Base-by-base conservation (phyloP, 2,888 invertebrate species). In the Gerris lacustris region DNA sequence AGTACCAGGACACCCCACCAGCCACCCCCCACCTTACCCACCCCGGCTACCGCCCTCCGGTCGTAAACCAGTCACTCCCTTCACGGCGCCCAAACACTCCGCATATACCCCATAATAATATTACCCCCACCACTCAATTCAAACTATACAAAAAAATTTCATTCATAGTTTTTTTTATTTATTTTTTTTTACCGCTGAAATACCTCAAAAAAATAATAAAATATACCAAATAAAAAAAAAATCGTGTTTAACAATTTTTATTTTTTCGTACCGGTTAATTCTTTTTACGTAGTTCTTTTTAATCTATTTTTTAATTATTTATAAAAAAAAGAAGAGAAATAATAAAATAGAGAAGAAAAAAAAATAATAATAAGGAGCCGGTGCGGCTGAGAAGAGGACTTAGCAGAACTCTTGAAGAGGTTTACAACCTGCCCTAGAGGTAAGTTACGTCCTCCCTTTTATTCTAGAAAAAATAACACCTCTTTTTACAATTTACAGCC, bases 41-140 rank as follows among this genome's bases (percentile, higher is more conserved):
- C 9, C 11, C 64, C 64, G 64, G 55, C 55, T 11, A 9, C 55
- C 55, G 55, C 55, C 55, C 55, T 15, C 55, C 55, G 55, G 55
- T 55, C 55, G 55, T 55, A 55, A 55, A 55, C 55, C 55, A 55
- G 55, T 55, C 55, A 55, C 55, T 55, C 55, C 55, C 55, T 55
- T 55, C 55, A 55, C 55, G 55, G 55, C 55, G 9, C 9, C 55
- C 55, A 55, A 55, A 55, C 55, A 55, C 55, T 55, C 15, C 55
- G 55, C 55, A 55, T 55, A 31, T 31, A 55, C 11, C 55, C 55
- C 55, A 55, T 55, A 11, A 55, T 55, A 55, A 11, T 55, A 55
- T 15, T 15, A 9, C 55, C 55, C 9, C 55, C 55, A 55, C 55
- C 9, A 55, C 55, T 55, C 9, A 55, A 55, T 55, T 55, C 55